phyloP scores from a whole-genome alignment of 1,140 invertebrate genomes.

The Micrasema minimum region DNA sequence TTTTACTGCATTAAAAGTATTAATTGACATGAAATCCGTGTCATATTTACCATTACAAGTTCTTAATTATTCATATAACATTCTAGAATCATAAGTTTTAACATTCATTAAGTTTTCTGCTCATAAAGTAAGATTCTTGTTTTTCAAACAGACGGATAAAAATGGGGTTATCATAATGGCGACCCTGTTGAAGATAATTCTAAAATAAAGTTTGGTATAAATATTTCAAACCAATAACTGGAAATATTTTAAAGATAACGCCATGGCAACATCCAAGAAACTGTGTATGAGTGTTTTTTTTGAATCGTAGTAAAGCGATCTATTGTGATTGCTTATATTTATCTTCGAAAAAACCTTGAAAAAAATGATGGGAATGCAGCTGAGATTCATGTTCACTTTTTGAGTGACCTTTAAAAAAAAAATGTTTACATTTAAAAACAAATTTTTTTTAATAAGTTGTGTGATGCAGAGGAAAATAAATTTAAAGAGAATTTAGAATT shows the following conservation, averaged over 20 bases:
- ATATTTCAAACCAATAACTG: background rate
- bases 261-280: constrained; percentile 29
- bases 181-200: constrained; percentile 25
- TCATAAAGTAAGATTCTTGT: background rate
- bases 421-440: constrained; percentile 30
- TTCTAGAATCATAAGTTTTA: background rate
- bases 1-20: no score
- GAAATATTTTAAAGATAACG: constrained; percentile 12
- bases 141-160: constrained; percentile 16
- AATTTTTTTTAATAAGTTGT: no score
- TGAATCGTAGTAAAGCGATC: background rate
- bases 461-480: no score
- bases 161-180: constrained; percentile 1
- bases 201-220: constrained; percentile 19
- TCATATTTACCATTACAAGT: no score
- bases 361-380: constrained; percentile 66
- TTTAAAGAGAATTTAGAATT: no score
- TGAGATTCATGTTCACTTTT: constrained; percentile 70
- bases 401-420: constrained; percentile 58
- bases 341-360: constrained; percentile 64
- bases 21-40: no score
- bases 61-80: background rate
- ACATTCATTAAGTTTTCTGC: background rate
- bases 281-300: constrained; percentile 8
- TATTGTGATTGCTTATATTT: constrained; percentile 13